Evolutionary conservation across 1,140 invertebrate genomes (phyloP), one percentile per base, ranked within the genome.

Genomic region (Megalopta genalis): DNA sequence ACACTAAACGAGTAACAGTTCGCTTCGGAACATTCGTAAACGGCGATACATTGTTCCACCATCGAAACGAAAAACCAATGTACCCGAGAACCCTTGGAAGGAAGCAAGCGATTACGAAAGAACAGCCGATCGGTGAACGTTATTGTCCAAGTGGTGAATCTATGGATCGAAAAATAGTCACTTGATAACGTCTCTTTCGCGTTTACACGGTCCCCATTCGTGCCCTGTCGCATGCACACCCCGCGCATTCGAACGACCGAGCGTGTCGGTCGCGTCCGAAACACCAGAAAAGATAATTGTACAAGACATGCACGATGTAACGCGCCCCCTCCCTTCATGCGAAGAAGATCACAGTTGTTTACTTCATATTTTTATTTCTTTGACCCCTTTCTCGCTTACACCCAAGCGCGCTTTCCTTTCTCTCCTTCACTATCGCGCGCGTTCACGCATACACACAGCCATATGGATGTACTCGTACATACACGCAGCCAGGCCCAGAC

Each of bases 261-360:
- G 52, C 27, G 6, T n/a, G n/a, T 69, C 27, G 27, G 42, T 70
- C 74, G 62, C 66, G 66, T 62, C 14, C 74, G 74, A 70, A 77
- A 77, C 66, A 70, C 74, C 74, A 77, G 74, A 77, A 77, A 69
- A 77, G 74, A 70, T 70, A 62, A 69, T 70, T 59, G n/a, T 68
- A 23, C 21, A 21, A 32, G 39, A 68, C 65, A 60, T 68, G 65
- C 73, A 76, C 74, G 67, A 84, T 74, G 69, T 52, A 82, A 65
- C 8, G n/a, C 54, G 8, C 63, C 49, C 59, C 25, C 66, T 67
- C 72, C 63, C 63, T 62, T 72, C 63, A 42, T 69, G 68, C 71
- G 78, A 85, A 81, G 81, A 85, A 81, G 87, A 88, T 88, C 86
- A 88, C 86, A 88, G 85, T 74, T 79, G 59, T 83, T 75, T 82